These are phyloP conservation scores for Plecotus auritus DNA, from an alignment of 2,113 vertebrate genomes.

Conservation along the genomic window DNA sequence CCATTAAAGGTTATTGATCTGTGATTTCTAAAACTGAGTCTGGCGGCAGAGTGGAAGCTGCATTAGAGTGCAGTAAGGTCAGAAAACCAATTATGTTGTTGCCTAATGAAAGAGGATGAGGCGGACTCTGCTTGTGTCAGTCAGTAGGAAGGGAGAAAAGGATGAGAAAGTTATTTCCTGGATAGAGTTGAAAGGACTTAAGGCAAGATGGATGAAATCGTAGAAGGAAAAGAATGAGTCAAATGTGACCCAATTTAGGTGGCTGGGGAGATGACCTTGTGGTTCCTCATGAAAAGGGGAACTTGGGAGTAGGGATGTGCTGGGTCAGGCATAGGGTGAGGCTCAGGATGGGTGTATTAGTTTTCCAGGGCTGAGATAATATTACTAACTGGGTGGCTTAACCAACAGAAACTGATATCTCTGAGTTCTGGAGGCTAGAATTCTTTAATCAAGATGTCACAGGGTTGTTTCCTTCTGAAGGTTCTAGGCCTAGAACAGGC, in stretches of 20 bases:
- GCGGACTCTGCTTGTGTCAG: neutral
- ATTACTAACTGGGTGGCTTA: neutral
- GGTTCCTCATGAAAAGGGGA: neutral
- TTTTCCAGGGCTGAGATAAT: neutral
- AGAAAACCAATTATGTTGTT: neutral
- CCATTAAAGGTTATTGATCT: neutral
- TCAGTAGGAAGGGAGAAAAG: neutral
- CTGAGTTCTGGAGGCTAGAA: neutral
- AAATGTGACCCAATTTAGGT: neutral
- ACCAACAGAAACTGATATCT: neutral
- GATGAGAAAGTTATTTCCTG: neutral
- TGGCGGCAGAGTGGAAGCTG: neutral
- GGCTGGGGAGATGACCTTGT: neutral
- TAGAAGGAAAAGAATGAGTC: neutral
- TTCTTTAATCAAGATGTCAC: neutral
- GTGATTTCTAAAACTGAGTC: neutral
- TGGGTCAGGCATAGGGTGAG: too few species aligned
- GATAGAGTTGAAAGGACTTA: neutral
- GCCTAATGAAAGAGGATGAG: neutral
- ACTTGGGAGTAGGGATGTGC: neutral
- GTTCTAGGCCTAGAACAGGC: neutral
- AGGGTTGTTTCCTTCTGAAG: neutral
- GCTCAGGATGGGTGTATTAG: neutral
- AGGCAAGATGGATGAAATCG: neutral
- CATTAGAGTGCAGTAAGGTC: neutral